Conservation (phyloP, 2,797 vertebrate species). For the Aulostomus chinensis region DNA sequence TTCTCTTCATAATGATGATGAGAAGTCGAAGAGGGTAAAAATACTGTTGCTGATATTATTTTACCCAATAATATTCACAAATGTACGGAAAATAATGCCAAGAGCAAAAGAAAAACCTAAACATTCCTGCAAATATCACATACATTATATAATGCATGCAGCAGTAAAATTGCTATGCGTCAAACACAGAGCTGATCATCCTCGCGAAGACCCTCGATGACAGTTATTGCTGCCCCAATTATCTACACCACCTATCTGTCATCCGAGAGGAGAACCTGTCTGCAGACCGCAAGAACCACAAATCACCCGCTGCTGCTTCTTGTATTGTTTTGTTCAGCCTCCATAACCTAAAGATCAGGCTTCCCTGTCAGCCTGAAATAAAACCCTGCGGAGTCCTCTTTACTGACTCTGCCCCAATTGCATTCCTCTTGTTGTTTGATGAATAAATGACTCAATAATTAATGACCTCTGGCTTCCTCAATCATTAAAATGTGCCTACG, state of each 20-base stretch:
- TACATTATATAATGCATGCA: conserved; percentile 28
- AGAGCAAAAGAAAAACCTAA: conserved; percentile 7
- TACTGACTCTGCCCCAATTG: conserved; percentile 39
- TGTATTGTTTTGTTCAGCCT: conserved; percentile 40
- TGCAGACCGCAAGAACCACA: conserved; percentile 34
- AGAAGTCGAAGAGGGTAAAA: neutral
- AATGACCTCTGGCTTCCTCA: conserved; percentile 61
- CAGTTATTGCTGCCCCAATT: conserved; percentile 61
- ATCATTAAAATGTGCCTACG: conserved; percentile 74
- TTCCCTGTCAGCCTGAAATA: conserved; percentile 27
- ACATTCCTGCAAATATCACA: too few species aligned
- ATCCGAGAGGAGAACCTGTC: conserved; percentile 40
- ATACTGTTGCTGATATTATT: conserved; percentile 3
- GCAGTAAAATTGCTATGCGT: too few species aligned
- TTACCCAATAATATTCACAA: conserved; percentile 2
- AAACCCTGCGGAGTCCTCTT: conserved; percentile 31
- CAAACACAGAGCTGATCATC: conserved; percentile 61
- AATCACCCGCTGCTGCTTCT: conserved; percentile 35
- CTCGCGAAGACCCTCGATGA: conserved; percentile 58
- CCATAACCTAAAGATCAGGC: conserved; percentile 34
- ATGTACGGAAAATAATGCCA: neutral
- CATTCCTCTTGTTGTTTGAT: conserved; percentile 69
- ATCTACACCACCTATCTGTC: conserved; percentile 55
- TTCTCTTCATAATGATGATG: conserved; percentile 34
- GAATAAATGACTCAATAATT: conserved; percentile 75